Percentiles rank a stretch among this genome's conserved stretches.
Evolutionary conservation across 2,888 invertebrate genomes (phyloP).

Genomic region (Horisme vitalbata): DNA sequence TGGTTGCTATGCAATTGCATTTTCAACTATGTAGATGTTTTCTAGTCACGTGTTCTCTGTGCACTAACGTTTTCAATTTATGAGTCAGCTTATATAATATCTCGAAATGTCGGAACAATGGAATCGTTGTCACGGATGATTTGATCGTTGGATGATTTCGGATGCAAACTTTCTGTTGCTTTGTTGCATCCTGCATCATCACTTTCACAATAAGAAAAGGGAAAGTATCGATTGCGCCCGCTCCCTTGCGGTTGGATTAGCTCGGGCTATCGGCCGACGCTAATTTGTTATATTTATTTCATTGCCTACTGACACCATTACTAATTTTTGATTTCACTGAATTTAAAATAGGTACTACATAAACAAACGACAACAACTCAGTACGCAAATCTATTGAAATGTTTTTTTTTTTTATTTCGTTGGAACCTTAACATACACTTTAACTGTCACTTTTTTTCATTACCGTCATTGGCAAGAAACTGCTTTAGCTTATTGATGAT

Average conservation of each 20-base stretch:
- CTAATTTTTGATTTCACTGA: slow-evolving; percentile 13
- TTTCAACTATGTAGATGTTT: slow-evolving; percentile 41
- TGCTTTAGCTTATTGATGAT: too few species aligned
- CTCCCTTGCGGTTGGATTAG: slow-evolving; percentile 80
- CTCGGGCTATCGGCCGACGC: slow-evolving; percentile 64
- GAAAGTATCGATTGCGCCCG: slow-evolving; percentile 73
- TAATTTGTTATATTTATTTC: slow-evolving; percentile 76
- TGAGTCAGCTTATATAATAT: slow-evolving; percentile 25
- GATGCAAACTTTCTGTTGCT: slow-evolving; percentile 61
- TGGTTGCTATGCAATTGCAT: slow-evolving; percentile 48
- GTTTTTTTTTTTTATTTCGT: too few species aligned
- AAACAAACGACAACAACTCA: too few species aligned
- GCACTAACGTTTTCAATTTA: slow-evolving; percentile 26
- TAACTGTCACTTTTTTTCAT: too few species aligned
- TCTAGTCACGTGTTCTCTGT: slow-evolving; percentile 27
- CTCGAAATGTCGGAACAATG: slow-evolving; percentile 34
- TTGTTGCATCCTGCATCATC: slow-evolving; percentile 74
- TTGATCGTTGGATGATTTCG: slow-evolving; percentile 53
- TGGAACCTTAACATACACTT: too few species aligned
- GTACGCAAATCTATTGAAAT: too few species aligned
- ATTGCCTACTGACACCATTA: slow-evolving; percentile 61
- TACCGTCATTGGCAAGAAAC: too few species aligned
- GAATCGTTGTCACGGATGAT: slow-evolving; percentile 40
- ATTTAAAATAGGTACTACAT: slow-evolving; percentile 7
- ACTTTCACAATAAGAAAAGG: slow-evolving; percentile 81